Percentiles rank a stretch among this genome's conserved stretches.
These are phyloP conservation scores for Perdix hodgsoniae DNA, from an alignment of 2,797 vertebrate species.

Conservation along the genomic window DNA sequence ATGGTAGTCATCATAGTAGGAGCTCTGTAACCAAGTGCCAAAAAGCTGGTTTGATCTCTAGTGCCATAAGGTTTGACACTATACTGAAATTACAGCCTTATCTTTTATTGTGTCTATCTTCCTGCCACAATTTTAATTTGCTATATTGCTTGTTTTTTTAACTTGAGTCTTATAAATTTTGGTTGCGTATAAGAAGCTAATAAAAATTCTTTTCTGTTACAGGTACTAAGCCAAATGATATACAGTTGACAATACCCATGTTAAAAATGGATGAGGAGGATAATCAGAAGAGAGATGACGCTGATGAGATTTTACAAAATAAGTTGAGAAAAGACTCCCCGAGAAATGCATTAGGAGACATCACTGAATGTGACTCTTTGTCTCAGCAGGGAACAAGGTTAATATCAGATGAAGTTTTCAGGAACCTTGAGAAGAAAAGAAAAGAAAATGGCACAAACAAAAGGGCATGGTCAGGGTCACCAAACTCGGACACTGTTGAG, in stretches of 20 bases:
- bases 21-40: not conserved
- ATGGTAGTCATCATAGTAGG: not conserved
- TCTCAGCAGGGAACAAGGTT: constrained; percentile 3
- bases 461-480: constrained; percentile 49
- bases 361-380: not conserved
- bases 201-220: constrained; percentile 28
- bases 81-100: not conserved
- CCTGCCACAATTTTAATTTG: not conserved
- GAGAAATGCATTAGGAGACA: not conserved
- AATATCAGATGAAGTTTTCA: constrained; percentile 13
- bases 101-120: not conserved
- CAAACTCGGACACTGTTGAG: not conserved
- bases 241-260: not conserved
- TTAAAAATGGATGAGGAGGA: constrained; percentile 76
- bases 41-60: not conserved
- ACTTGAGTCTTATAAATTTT: not conserved
- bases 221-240: constrained; percentile 68
- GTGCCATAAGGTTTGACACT: not conserved
- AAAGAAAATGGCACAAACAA: constrained; percentile 51
- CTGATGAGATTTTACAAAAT: constrained; percentile 29
- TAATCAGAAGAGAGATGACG: constrained; percentile 62
- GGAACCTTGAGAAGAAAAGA: not conserved
- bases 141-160: not conserved
- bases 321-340: not conserved
- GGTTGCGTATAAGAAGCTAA: constrained; percentile 29